Evolutionary conservation across 2,888 invertebrate genomes (phyloP), one percentile per base, ranked within the genome.

Genomic region (Heliconius charithonia): DNA sequence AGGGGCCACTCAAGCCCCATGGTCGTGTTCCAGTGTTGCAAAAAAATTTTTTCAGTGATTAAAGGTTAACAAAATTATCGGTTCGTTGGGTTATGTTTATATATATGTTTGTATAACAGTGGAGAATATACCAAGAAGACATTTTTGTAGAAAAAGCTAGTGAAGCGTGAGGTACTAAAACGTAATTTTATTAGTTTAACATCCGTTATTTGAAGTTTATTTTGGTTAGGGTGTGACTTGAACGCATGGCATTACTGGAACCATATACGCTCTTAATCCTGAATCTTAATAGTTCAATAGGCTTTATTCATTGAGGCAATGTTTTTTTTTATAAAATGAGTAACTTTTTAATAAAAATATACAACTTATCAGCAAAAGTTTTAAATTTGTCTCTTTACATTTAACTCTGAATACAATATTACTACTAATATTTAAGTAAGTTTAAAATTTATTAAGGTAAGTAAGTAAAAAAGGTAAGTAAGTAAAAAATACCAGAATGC

Each of bases 131-230:
- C 10, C 12, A 41, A 62, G 32, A 25, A 41, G n/a, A 13, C 59
- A 37, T 73, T 75, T 78, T 75, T 74, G 73, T 71, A 76, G 70
- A 62, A 27, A 71, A 77, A 72, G 78, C 82, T 78, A 80, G 78
- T 79, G 77, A 77, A 77, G 76, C 69, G 56, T 62, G 37, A 75
- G 80, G 80, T 70, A 80, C 71, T 81, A 76, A 81, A 82, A 80
- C 82, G 78, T 79, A 77, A 83, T 79, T 86, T 86, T 87, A 85
- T 85, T 86, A 83, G 84, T 84, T 83, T 83, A 84, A 88, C 91
- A 90, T 92, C 91, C 90, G 92, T 86, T 86, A 87, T 82, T 81
- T 83, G 84, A 85, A 85, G 87, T 87, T 86, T 86, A 83, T 87
- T 87, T 82, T 79, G 78, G 86, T 85, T 80, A 66, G 79, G 78